phyloP scores from a whole-genome alignment of 2,113 vertebrate genomes.

The Lonchura striata region DNA sequence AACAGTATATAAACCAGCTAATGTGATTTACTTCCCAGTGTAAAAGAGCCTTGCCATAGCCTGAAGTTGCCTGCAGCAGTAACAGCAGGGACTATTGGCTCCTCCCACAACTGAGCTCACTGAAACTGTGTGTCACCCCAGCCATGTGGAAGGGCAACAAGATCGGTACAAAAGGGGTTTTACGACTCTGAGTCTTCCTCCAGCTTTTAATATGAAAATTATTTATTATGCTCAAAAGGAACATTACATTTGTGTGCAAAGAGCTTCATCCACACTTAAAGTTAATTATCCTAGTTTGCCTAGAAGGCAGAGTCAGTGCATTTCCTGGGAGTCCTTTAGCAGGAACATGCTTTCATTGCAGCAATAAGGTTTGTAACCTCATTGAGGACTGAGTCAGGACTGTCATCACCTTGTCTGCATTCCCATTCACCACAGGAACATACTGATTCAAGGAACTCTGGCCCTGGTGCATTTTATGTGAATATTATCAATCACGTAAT shows the following conservation, averaged over 20 bases:
- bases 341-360: not conserved
- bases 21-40: not conserved
- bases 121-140: not conserved
- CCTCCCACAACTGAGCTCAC: not conserved
- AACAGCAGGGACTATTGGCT: not conserved
- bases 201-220: slow-evolving; percentile 14
- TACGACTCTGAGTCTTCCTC: not conserved
- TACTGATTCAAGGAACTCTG: slow-evolving; percentile 20
- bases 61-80: not conserved
- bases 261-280: slow-evolving; percentile 22
- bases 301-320: not conserved
- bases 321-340: slow-evolving; percentile 33
- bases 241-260: not conserved
- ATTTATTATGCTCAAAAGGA: slow-evolving; percentile 9
- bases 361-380: slow-evolving; percentile 31
- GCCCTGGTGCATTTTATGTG: not conserved
- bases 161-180: not conserved
- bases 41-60: not conserved
- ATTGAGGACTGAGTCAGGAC: slow-evolving; percentile 1
- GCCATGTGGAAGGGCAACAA: not conserved
- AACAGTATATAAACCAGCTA: slow-evolving; percentile 4
- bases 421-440: slow-evolving; percentile 21
- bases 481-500: not conserved
- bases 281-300: slow-evolving; percentile 29
- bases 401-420: not conserved